phyloP scores from a whole-genome alignment of 2,888 invertebrate species.

The Keiferia lycopersicella region DNA sequence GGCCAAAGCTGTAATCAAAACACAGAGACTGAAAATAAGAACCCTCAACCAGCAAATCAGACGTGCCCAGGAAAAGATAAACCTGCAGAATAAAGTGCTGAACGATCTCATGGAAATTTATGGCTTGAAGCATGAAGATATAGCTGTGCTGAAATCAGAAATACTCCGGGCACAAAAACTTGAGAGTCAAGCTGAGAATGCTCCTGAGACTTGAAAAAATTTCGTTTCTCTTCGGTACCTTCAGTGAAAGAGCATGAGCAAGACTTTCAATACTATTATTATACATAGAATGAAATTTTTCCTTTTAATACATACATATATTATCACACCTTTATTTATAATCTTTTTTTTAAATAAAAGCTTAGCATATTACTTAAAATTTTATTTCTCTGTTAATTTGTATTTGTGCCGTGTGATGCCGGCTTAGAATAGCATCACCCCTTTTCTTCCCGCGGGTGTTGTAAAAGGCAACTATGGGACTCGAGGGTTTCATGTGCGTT shows the following conservation, averaged over 20 bases:
- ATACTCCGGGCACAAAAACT: conserved; percentile 18
- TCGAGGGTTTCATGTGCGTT: too few relatives aligned
- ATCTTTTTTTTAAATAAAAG: too few relatives aligned
- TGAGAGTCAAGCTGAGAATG: not conserved
- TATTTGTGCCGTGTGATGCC: too few relatives aligned
- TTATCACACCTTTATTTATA: too few relatives aligned
- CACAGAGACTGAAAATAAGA: conserved; percentile 3
- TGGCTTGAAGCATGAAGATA: conserved; percentile 22
- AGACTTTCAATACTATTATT: not conserved
- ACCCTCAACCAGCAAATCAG: conserved; percentile 10
- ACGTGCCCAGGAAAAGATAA: conserved; percentile 18
- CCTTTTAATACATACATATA: too few relatives aligned
- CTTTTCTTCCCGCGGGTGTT: too few relatives aligned
- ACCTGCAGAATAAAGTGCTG: conserved; percentile 23
- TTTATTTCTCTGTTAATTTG: too few relatives aligned
- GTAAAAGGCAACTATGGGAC: too few relatives aligned
- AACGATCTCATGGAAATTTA: conserved; percentile 27
- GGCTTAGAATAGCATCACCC: too few relatives aligned
- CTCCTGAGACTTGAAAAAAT: not conserved
- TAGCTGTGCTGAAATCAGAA: conserved; percentile 22
- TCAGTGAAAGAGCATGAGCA: too few relatives aligned
- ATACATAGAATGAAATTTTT: too few relatives aligned
- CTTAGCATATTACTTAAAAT: too few relatives aligned
- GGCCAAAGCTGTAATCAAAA: conserved; percentile 11
- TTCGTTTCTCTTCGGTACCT: not conserved